These are phyloP conservation scores for Pocillopora damicornis DNA, from an alignment of 64 coral and sea anemone genomes.

Conservation along the genomic window DNA sequence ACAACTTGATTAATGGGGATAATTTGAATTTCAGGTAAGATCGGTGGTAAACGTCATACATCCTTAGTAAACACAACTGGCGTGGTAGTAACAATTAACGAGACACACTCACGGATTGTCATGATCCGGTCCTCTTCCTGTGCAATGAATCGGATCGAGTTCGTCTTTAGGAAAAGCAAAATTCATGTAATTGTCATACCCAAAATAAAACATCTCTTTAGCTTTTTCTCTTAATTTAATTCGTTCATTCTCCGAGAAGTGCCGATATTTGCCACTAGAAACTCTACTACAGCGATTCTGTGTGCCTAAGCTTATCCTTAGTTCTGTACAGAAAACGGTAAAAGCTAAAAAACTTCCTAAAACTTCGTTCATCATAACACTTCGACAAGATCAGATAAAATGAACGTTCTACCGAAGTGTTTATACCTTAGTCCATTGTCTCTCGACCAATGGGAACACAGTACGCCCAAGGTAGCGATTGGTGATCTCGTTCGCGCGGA, in stretches of 20 bases:
- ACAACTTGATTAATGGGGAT: too few species aligned
- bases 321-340: neutral
- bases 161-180: constrained; percentile 96
- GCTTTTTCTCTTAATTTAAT: constrained; percentile 85
- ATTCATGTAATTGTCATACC: constrained; percentile 95
- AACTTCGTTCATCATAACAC: neutral
- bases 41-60: neutral
- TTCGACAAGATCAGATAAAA: neutral
- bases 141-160: constrained; percentile 97
- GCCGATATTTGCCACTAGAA: constrained; percentile 61
- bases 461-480: constrained; percentile 26
- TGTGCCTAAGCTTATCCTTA: neutral
- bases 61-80: neutral
- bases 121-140: constrained; percentile 95
- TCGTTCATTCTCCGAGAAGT: constrained; percentile 85
- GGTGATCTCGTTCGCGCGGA: constrained; percentile 13
- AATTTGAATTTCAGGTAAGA: neutral
- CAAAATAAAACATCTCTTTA: constrained; percentile 91
- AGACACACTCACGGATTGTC: constrained; percentile 82
- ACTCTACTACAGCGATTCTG: neutral
- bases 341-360: constrained; percentile 13
- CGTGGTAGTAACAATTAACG: neutral
- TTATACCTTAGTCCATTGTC: neutral
- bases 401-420: neutral
- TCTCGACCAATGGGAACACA: constrained; percentile 9